Conservation (phyloP, 1,140 invertebrate species). For the Helicoverpa armigera region DNA sequence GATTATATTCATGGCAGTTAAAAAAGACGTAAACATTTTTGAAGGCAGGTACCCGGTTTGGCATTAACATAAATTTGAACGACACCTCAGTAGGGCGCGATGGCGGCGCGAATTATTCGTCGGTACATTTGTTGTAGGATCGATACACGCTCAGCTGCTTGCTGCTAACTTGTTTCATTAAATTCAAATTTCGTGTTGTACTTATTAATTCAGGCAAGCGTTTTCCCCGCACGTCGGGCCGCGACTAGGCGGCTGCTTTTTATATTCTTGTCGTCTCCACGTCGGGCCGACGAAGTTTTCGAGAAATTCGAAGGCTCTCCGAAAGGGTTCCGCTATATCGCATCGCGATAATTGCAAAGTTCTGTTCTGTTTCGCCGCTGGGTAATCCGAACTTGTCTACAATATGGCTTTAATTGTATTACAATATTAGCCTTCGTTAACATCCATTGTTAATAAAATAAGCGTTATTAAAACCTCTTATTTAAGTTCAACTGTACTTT, state of each 20-base stretch:
- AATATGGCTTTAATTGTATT: constrained; percentile 46
- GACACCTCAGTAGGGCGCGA: constrained; percentile 34
- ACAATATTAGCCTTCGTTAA: constrained; percentile 39
- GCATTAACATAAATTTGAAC: constrained; percentile 43
- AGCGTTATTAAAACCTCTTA: background rate
- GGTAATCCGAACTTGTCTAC: constrained; percentile 32
- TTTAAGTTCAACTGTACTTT: background rate
- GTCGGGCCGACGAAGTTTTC: constrained; percentile 64
- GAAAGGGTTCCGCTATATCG: constrained; percentile 59
- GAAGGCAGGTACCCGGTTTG: constrained; percentile 12
- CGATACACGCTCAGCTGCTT: constrained; percentile 81
- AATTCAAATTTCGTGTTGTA: constrained; percentile 87
- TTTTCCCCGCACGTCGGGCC: constrained; percentile 74
- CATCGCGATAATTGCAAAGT: constrained; percentile 61
- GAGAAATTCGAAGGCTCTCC: constrained; percentile 62
- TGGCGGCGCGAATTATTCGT: constrained; percentile 25
- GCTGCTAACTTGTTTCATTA: constrained; percentile 86
- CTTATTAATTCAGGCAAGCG: constrained; percentile 86
- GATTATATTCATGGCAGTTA: background rate
- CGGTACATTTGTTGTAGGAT: constrained; percentile 58
- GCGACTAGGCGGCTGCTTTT: constrained; percentile 74
- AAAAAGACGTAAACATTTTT: constrained; percentile 24
- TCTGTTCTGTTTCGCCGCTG: constrained; percentile 52
- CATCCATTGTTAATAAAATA: constrained; percentile 33
- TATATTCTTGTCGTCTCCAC: constrained; percentile 74